Base-by-base conservation (phyloP, 2,797 vertebrate genomes). In the Silurus lanzhouensis region DNA sequence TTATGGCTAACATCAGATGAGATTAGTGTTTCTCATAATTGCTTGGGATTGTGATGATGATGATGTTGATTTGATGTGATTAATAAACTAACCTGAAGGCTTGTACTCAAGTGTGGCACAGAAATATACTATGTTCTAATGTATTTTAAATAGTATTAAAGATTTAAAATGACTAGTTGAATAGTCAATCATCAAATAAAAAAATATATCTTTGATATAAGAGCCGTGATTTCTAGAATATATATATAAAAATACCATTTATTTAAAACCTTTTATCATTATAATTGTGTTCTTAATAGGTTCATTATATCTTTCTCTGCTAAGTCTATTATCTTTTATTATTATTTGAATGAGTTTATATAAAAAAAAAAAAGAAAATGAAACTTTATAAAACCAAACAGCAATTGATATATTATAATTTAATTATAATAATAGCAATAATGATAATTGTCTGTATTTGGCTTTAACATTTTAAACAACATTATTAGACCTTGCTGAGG, bases 291-390 rank as follows among this genome's bases (percentile, higher is more conserved):
- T 58, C 25, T 76, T 58, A 27, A 58, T 77, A 77, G 55, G 55
- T 55, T 58, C 17, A 58, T 58, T 12, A 58, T 77, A 17, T 58
- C 8, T 58, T 77, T 77, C 25, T 20, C 27, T 58, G 25, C 74
- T 58, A 17, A 58, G 55, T 58, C 52, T 77, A 77, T 77, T 77
- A 58, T 25, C 25, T 57, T 77, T 77, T 58, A 58, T 77, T 77
- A 77, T 8, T 20, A 14, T 58, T 58, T 77, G 27, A 57, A 76
- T 57, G 52, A 76, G 72, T 55, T 57, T 58, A 12, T 58, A 55
- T 48, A 25, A 58, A 76, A 57, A 14, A 76, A 57, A 14, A 77
- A 5, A 38, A 15, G 27, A 55, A 60, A 15, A 77, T 77, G 17
- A 31, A 38, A 38, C 25, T 19, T 9, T 27, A 75, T 75, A 75